Conservation (phyloP, 1,140 invertebrate genomes). For the Zaprionus ornatus region DNA sequence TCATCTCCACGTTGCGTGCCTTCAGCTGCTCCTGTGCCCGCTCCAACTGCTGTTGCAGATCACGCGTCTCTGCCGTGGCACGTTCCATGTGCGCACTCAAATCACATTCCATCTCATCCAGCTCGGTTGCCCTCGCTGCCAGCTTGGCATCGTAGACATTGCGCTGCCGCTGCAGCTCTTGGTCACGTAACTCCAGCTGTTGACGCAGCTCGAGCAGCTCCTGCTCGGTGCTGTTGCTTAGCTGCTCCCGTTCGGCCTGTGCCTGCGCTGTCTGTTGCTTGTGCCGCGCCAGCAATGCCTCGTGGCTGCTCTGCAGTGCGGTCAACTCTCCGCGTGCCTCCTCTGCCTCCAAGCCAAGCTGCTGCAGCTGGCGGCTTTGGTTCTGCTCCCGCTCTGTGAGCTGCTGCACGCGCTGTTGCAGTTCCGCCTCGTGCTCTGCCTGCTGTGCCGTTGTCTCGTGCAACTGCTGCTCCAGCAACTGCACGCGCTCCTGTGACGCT, state of each 20-base stretch:
- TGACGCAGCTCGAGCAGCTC: slow-evolving; percentile 83
- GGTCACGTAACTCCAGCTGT: slow-evolving; percentile 84
- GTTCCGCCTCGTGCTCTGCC: slow-evolving; percentile 85
- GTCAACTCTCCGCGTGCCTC: slow-evolving; percentile 85
- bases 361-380: slow-evolving; percentile 85
- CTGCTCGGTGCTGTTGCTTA: slow-evolving; percentile 50
- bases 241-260: slow-evolving; percentile 40
- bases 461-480: slow-evolving; percentile 85
- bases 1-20: slow-evolving; percentile 84
- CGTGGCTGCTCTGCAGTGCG: slow-evolving; percentile 56
- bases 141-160: slow-evolving; percentile 85
- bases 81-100: slow-evolving; percentile 87
- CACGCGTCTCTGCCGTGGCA: slow-evolving; percentile 85
- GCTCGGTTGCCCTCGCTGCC: slow-evolving; percentile 85
- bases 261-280: slow-evolving; percentile 28
- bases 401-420: slow-evolving; percentile 85
- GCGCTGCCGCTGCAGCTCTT: slow-evolving; percentile 85
- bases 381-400: slow-evolving; percentile 86
- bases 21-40: slow-evolving; percentile 84
- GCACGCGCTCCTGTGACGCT: slow-evolving; percentile 85
- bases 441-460: slow-evolving; percentile 86
- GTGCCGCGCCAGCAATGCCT: slow-evolving; percentile 32
- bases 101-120: slow-evolving; percentile 86
- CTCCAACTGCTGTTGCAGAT: slow-evolving; percentile 84
- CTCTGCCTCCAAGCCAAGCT: slow-evolving; percentile 85